phyloP scores from a whole-genome alignment of 2,113 vertebrate species.

The Actinemys pallida region DNA sequence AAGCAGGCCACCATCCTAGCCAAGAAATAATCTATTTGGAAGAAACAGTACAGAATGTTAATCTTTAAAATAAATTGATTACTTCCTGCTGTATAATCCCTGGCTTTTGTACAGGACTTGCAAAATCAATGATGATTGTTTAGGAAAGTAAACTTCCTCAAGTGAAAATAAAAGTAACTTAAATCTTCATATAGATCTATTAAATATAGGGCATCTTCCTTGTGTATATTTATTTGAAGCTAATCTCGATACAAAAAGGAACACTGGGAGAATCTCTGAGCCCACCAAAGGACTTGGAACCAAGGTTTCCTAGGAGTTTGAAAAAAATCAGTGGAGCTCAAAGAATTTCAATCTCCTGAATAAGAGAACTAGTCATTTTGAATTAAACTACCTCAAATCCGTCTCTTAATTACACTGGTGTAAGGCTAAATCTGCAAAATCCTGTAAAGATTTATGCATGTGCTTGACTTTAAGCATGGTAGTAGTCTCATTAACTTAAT shows the following conservation, averaged over 20 bases:
- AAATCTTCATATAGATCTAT: constrained; percentile 15
- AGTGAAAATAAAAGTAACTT: constrained; percentile 38
- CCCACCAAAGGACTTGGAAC: constrained; percentile 9
- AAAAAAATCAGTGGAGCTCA: constrained; percentile 15
- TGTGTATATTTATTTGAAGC: neutral
- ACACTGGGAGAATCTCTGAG: constrained; percentile 18
- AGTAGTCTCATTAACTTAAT: neutral
- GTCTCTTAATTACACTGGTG: neutral
- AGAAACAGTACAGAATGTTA: constrained; percentile 55
- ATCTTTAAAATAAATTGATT: constrained; percentile 54
- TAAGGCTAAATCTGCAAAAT: neutral
- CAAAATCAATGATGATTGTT: constrained; percentile 36
- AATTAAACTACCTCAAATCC: constrained; percentile 34
- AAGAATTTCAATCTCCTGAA: neutral
- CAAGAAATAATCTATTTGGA: constrained; percentile 52
- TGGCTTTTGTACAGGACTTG: constrained; percentile 18
- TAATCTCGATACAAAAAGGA: neutral
- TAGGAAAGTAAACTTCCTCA: neutral
- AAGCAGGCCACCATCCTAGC: neutral
- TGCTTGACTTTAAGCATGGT: neutral
- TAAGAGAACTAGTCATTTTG: constrained; percentile 23
- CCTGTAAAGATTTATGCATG: neutral
- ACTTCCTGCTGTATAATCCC: constrained; percentile 44
- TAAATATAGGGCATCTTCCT: neutral
- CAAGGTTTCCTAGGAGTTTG: constrained; percentile 27